Conservation (phyloP, 2,797 vertebrate genomes). For the Lophotriccus pileatus region DNA sequence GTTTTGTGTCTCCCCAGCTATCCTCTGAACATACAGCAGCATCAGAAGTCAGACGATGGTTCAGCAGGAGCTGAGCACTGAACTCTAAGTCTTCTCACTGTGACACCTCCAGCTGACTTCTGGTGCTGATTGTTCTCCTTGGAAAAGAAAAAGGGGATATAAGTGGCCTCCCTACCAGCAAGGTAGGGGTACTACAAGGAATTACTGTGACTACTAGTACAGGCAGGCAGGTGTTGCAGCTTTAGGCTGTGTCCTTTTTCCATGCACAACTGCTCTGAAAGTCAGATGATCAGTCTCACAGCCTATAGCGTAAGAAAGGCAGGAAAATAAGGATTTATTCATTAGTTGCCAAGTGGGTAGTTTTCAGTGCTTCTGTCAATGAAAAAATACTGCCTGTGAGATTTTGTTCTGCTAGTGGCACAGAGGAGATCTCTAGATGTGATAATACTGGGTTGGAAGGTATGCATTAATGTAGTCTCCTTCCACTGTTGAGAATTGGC, state of each 20-base stretch:
- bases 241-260: not conserved
- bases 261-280: not conserved
- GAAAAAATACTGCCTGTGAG: not conserved
- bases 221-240: not conserved
- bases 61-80: not conserved
- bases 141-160: not conserved
- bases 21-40: not conserved
- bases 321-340: not conserved
- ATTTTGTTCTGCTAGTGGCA: not conserved
- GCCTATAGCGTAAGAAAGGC: not conserved
- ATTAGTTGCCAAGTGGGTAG: not conserved
- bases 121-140: not conserved
- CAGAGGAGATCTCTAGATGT: not conserved
- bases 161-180: not conserved
- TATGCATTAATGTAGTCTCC: not conserved
- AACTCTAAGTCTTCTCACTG: not conserved
- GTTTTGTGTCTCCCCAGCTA: rapidly evolving
- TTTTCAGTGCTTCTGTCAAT: not conserved
- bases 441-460: not conserved
- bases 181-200: rapidly evolving
- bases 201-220: not conserved
- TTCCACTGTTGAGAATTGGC: not conserved
- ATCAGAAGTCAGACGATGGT: rapidly evolving
- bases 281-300: not conserved
- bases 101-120: not conserved